Conservation (phyloP, 2,888 invertebrate species). For the Drosophila gaucha region DNA sequence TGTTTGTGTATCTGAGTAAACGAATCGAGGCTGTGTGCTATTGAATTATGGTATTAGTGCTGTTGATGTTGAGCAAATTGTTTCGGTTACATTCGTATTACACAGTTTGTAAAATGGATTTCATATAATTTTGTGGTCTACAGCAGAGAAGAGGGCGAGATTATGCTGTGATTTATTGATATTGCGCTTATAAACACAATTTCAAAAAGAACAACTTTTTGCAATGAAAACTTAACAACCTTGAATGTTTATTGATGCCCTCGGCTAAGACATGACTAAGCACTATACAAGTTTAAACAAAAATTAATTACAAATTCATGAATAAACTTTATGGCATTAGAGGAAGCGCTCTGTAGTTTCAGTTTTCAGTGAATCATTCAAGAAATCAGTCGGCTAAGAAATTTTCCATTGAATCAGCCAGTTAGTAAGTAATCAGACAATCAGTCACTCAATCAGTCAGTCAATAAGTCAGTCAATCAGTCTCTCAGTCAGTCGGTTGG, state of each 20-base stretch:
- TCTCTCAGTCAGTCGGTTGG: too few relatives aligned
- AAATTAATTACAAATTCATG: too few relatives aligned
- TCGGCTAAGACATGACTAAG: too few relatives aligned
- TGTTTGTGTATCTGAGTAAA: conserved; percentile 20
- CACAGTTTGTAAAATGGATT: neutral
- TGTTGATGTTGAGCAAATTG: conserved; percentile 40
- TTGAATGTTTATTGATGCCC: too few relatives aligned
- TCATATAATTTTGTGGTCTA: conserved; percentile 7
- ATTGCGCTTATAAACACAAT: neutral
- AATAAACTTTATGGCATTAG: too few relatives aligned
- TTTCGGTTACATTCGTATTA: conserved; percentile 15
- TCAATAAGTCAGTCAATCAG: too few relatives aligned
- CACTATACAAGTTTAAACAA: too few relatives aligned
- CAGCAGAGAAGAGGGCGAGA: neutral
- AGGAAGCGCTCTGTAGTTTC: too few relatives aligned
- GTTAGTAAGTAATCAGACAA: neutral
- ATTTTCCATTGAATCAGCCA: too few relatives aligned
- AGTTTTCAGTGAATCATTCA: too few relatives aligned
- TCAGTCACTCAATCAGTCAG: neutral
- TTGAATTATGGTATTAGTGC: conserved; percentile 34
- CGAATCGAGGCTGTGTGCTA: conserved; percentile 24
- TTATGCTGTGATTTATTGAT: conserved; percentile 1
- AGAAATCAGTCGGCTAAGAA: too few relatives aligned
- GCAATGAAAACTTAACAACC: neutral
- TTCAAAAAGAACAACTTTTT: neutral